phyloP scores from a whole-genome alignment of 2,113 vertebrate species.

The Ivindomyrus marchei region DNA sequence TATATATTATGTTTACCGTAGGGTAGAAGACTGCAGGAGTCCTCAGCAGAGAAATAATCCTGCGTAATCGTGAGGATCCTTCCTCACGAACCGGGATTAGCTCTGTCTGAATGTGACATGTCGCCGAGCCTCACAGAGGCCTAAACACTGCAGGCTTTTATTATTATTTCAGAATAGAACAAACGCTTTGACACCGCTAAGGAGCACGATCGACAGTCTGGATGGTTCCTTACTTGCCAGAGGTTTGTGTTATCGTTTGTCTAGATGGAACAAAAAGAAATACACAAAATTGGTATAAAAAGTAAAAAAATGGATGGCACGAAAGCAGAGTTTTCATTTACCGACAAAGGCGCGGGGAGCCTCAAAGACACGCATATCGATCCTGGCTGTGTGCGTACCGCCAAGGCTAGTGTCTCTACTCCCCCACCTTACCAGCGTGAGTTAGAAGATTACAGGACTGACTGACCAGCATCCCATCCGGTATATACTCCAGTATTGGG shows the following conservation, averaged over 20 bases:
- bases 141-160: not conserved
- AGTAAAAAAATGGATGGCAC: conserved; percentile 43
- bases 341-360: conserved; percentile 34
- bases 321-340: conserved; percentile 34
- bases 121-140: not conserved
- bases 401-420: not conserved
- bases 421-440: not conserved
- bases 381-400: conserved; percentile 26
- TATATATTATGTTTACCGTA: not conserved
- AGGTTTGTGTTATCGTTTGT: conserved; percentile 45
- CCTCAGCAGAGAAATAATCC: not conserved
- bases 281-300: conserved; percentile 23
- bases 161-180: not conserved
- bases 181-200: conserved; percentile 25
- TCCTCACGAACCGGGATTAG: not conserved
- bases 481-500: not conserved
- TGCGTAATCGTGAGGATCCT: not conserved
- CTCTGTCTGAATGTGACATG: not conserved
- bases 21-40: not conserved
- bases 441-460: not conserved
- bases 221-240: conserved; percentile 30
- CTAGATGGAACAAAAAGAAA: conserved; percentile 31
- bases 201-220: conserved; percentile 36
- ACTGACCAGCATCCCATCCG: not conserved
- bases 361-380: not conserved